Base-by-base conservation (phyloP, 1,140 invertebrate species). In the Drosophila chauvacae region DNA sequence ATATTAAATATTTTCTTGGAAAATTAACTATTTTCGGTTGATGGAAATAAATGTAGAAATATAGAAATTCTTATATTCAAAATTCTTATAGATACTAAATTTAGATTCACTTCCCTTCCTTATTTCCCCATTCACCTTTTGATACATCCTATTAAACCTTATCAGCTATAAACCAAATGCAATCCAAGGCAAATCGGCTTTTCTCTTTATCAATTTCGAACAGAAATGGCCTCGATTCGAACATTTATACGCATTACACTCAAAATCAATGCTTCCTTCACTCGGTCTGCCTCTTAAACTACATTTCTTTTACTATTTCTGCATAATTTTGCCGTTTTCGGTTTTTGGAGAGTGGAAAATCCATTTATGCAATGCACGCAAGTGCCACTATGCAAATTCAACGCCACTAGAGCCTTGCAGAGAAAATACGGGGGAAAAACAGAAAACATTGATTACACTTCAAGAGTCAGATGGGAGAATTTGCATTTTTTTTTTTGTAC, bases 371-470 rank as follows among this genome's bases (percentile, higher is more conserved):
- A 64, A 75, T 65, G 72, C 72, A 75, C 59, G 60, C 72, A 75
- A 76, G 57, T 76, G 69, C 71, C 53, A 48, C 66, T 76, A 76
- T 76, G 72, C 72, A 76, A 76, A 76, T 76, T 56, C 37, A 14
- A 39, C 28, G 72, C 71, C 69, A 58, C 28, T 23, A 39, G 48
- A 47, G 66, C 66, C 66, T 28, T 50, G 69, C 55, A 20, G 14
- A 11, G 23, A 6, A 44, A 18, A 10, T 5, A 20, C n/a, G n/a
- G 26, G 28, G 41, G 20, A 55, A 55, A 13, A 50, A 14, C 4
- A 28, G 26, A 50, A 50, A 47, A 14, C 42, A 73, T 61, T 72
- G 70, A 72, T 73, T 72, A 61, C 68, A 45, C 70, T 72, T 53
- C 30, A 72, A 61, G 47, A 61, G 70, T 50, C 39, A 47, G 71